Conservation (phyloP, 2,113 vertebrate genomes). For the Calyptommatus sinebrachiatus region DNA sequence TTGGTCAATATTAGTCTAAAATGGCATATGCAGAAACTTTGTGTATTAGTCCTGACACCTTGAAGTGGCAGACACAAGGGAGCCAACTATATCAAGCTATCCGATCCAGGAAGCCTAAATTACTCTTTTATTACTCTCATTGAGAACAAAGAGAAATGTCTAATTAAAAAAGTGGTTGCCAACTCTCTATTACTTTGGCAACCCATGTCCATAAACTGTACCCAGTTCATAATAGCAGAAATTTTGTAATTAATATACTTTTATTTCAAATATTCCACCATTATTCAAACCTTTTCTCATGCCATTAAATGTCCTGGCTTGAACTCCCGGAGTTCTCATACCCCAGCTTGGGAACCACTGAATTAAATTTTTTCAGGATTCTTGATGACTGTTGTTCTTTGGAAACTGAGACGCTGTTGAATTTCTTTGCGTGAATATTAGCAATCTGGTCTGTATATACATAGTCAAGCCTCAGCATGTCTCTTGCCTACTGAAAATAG, state of each 20-base stretch:
- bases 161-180: background rate
- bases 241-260: no score
- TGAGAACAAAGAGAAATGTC: background rate
- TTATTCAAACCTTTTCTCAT: no score
- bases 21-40: background rate
- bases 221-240: no score
- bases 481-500: background rate
- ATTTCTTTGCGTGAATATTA: background rate
- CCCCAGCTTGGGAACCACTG: no score
- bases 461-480: background rate
- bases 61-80: background rate
- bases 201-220: no score
- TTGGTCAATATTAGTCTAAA: background rate
- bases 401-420: background rate
- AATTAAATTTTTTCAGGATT: background rate
- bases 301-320: no score
- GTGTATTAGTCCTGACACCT: background rate
- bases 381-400: background rate
- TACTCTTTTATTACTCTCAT: background rate
- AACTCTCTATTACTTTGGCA: background rate
- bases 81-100: background rate
- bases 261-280: no score
- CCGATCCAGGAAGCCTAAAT: background rate
- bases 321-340: no score
- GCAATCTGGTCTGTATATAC: slow-evolving; percentile 4